Conservation (phyloP, 2,888 invertebrate species). For the Cheilosia pagana region DNA sequence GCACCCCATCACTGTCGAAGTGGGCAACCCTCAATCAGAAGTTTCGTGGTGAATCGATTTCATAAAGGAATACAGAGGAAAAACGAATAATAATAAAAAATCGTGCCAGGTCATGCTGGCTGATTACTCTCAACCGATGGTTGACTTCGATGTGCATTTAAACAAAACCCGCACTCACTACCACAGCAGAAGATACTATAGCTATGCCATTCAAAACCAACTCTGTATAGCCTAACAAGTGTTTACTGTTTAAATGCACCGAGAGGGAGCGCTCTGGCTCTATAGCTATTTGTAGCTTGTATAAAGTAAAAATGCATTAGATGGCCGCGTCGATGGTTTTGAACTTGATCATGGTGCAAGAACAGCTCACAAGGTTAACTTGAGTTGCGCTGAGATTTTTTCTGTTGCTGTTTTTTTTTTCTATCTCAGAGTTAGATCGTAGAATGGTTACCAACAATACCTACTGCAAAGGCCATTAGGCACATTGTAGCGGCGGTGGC, state of each 20-base stretch:
- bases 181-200: conserved; percentile 22
- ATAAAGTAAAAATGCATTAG: conserved; percentile 54
- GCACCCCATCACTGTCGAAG: conserved; percentile 20
- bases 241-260: conserved; percentile 45
- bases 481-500: conserved; percentile 28
- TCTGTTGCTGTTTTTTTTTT: too few relatives aligned
- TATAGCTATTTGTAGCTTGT: conserved; percentile 5
- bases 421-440: conserved; percentile 35
- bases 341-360: conserved; percentile 73
- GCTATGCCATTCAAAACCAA: neutral
- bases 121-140: conserved; percentile 68
- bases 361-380: conserved; percentile 72
- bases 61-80: conserved; percentile 48
- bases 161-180: conserved; percentile 31
- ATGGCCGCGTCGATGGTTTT: conserved; percentile 67
- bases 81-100: conserved; percentile 59
- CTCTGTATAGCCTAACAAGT: conserved; percentile 44
- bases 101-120: conserved; percentile 74
- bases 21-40: conserved; percentile 67
- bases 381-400: conserved; percentile 41
- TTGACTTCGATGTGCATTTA: conserved; percentile 64
- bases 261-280: neutral
- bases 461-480: conserved; percentile 28
- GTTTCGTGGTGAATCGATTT: conserved; percentile 73
- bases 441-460: conserved; percentile 19